These are phyloP conservation scores for Meles meles DNA, from an alignment of 2,113 vertebrate genomes.

Conservation along the genomic window DNA sequence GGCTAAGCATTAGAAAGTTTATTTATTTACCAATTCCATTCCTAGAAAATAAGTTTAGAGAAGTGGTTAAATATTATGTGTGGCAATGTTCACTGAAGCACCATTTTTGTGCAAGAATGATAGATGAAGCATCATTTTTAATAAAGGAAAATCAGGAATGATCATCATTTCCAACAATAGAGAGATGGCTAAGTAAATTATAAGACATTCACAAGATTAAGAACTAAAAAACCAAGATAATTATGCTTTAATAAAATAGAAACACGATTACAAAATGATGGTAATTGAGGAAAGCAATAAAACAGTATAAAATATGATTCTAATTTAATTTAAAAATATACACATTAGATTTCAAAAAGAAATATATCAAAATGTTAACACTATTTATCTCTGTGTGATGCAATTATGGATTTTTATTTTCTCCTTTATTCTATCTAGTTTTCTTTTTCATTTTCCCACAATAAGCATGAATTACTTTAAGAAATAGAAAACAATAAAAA, in stretches of 20 bases:
- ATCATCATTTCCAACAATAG: constrained; percentile 15
- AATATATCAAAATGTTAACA: constrained; percentile 41
- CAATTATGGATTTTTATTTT: constrained; percentile 40
- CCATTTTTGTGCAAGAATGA: not conserved
- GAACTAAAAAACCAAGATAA: constrained; percentile 33
- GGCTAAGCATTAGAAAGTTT: not conserved
- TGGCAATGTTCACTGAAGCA: not conserved
- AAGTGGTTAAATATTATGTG: not conserved
- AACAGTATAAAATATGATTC: constrained; percentile 40
- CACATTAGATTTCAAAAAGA: constrained; percentile 9
- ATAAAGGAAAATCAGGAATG: not conserved
- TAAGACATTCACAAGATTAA: not conserved
- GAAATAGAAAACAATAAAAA: constrained; percentile 30
- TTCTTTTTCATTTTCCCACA: constrained; percentile 2
- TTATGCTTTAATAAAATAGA: constrained; percentile 25
- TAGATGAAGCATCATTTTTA: not conserved
- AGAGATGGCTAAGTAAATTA: not conserved
- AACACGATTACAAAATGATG: not conserved
- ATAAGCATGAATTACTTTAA: constrained; percentile 22
- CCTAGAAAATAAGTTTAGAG: constrained; percentile 4
- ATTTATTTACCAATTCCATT: constrained; percentile 7
- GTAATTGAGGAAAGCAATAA: not conserved
- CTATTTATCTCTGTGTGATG: not conserved
- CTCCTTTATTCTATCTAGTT: constrained; percentile 1
- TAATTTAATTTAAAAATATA: constrained; percentile 42